phyloP scores from a whole-genome alignment of 2,113 vertebrate species.

The Ctenodactylus gundi region DNA sequence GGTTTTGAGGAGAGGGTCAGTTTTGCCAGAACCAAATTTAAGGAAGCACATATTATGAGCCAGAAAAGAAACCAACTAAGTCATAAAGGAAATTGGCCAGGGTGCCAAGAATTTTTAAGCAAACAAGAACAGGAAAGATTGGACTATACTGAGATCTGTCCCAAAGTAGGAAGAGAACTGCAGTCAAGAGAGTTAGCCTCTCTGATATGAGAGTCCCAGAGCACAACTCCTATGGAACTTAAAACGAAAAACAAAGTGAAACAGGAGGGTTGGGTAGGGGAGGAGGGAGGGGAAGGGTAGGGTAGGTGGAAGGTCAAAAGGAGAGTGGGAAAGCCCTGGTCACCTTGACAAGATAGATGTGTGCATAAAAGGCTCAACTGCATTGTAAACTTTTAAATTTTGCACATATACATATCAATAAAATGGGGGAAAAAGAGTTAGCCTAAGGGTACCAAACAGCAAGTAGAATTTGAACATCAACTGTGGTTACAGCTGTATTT shows the following conservation, averaged over 20 bases:
- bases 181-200: background rate
- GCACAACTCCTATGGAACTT: too few relatives aligned
- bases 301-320: too few relatives aligned
- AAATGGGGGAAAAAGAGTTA: background rate
- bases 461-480: background rate
- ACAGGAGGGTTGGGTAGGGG: too few relatives aligned
- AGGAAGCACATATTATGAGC: background rate
- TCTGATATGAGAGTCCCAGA: too few relatives aligned
- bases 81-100: slow-evolving; percentile 14
- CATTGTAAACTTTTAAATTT: too few relatives aligned
- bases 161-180: background rate
- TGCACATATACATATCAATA: too few relatives aligned
- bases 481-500: background rate
- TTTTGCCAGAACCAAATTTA: slow-evolving; percentile 32
- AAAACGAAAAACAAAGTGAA: too few relatives aligned
- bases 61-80: background rate
- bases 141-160: background rate
- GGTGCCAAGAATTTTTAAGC: slow-evolving; percentile 19
- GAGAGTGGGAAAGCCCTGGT: too few relatives aligned
- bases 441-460: background rate
- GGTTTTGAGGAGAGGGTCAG: background rate
- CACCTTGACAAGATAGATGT: too few relatives aligned
- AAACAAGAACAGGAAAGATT: slow-evolving; percentile 11
- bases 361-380: too few relatives aligned
- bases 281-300: too few relatives aligned